Evolutionary conservation across 2,113 vertebrate species (phyloP).

Genomic region (Anoplopoma fimbria): DNA sequence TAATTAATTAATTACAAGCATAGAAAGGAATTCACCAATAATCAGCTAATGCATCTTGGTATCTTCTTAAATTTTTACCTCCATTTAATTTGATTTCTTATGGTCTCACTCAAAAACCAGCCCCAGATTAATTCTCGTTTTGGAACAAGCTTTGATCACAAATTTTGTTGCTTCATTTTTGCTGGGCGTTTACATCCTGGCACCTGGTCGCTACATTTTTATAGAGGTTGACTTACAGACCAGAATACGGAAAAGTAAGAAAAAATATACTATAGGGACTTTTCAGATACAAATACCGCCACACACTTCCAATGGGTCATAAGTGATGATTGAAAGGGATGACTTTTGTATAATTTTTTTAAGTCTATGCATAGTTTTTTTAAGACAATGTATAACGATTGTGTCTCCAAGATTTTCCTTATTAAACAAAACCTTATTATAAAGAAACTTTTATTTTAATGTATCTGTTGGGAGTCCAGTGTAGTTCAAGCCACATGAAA

Average conservation of each 20-base stretch:
- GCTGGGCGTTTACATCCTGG: not conserved
- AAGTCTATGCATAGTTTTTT: not conserved
- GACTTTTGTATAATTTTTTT: not conserved
- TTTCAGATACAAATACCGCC: not conserved
- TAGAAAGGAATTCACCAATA: not conserved
- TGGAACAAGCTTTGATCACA: too few relatives aligned
- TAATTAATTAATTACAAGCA: not conserved
- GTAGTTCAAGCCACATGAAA: not conserved
- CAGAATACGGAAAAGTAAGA: not conserved
- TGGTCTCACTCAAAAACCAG: too few relatives aligned
- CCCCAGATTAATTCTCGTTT: too few relatives aligned
- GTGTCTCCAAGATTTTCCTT: too few relatives aligned
- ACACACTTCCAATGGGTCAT: not conserved
- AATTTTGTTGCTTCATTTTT: not conserved
- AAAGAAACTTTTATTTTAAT: too few relatives aligned
- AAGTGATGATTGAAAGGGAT: not conserved
- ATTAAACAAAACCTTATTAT: too few relatives aligned
- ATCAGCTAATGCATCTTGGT: not conserved
- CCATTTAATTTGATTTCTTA: too few relatives aligned
- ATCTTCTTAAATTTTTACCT: not conserved
- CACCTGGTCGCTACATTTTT: not conserved
- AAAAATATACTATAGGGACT: not conserved
- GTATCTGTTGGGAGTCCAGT: not conserved
- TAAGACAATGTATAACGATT: too few relatives aligned
- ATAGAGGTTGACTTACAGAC: not conserved